Percentiles rank a stretch among this genome's conserved stretches.
Conservation (phyloP, 2,797 vertebrate species). For the Urophycis tenuis region DNA sequence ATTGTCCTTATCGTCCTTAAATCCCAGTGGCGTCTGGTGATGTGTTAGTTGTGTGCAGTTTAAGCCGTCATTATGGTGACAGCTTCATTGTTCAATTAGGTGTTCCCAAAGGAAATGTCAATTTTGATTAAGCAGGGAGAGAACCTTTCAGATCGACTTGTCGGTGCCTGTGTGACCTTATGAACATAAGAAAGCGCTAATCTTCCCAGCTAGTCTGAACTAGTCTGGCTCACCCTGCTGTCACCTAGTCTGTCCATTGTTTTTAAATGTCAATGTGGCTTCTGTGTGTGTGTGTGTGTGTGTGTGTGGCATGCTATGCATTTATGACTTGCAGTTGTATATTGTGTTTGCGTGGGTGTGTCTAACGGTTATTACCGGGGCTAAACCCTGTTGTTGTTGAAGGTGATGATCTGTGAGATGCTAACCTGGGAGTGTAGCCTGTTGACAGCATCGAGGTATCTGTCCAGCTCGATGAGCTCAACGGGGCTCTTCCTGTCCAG, state of each 20-base stretch:
- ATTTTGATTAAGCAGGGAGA: not conserved
- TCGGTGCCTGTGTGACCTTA: constrained; percentile 21
- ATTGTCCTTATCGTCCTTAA: not conserved
- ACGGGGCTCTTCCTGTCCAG: constrained; percentile 37
- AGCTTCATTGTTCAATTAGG: not conserved
- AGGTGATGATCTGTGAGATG: not conserved
- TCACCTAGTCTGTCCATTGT: not conserved
- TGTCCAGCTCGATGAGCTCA: constrained; percentile 23
- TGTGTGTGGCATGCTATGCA: too few relatives aligned
- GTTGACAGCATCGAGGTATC: constrained; percentile 19
- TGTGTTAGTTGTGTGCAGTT: not conserved
- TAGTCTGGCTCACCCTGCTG: not conserved
- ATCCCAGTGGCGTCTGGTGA: not conserved
- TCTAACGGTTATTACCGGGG: not conserved
- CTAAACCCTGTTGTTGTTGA: not conserved
- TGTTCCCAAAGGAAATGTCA: constrained; percentile 8
- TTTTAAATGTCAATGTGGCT: not conserved
- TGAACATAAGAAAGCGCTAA: not conserved
- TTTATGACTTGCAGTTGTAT: not conserved
- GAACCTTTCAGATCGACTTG: not conserved
- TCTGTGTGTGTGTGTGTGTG: not conserved
- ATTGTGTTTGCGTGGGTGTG: not conserved
- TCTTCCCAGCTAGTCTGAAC: not conserved
- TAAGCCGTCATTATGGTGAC: not conserved
- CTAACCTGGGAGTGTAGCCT: constrained; percentile 38